Evolutionary conservation across 2,797 vertebrate species (phyloP).

Genomic region (Chelidonichthys spinosus): DNA sequence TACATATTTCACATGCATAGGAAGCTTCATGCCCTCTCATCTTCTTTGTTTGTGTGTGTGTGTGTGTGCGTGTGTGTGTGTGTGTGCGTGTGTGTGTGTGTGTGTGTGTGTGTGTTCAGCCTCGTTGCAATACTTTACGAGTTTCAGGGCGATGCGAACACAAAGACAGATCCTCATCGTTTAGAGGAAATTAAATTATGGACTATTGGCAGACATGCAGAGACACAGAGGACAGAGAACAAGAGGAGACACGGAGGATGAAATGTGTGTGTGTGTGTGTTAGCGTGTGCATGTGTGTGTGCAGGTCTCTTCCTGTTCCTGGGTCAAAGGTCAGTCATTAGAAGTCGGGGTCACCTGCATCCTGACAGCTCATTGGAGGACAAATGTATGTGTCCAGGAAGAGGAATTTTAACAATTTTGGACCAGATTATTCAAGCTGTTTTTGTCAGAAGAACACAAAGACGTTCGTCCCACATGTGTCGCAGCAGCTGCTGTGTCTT

Average conservation of each 20-base stretch:
- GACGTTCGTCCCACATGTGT: neutral
- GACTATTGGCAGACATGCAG: slow-evolving; percentile 45
- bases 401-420: slow-evolving; percentile 52
- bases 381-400: slow-evolving; percentile 37
- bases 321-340: slow-evolving; percentile 45
- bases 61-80: neutral
- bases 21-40: slow-evolving; percentile 35
- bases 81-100: neutral
- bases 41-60: slow-evolving; percentile 18
- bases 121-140: slow-evolving; percentile 36
- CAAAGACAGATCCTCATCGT: slow-evolving; percentile 56
- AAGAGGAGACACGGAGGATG: slow-evolving; percentile 19
- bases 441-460: neutral
- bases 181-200: slow-evolving; percentile 58
- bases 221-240: slow-evolving; percentile 20
- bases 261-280: slow-evolving; percentile 6
- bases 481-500: neutral
- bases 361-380: slow-evolving; percentile 45
- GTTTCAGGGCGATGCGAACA: slow-evolving; percentile 29
- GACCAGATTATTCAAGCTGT: slow-evolving; percentile 20
- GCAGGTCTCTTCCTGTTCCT: slow-evolving; percentile 51
- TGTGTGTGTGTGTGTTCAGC: neutral
- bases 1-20: slow-evolving; percentile 70
- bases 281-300: slow-evolving; percentile 17
- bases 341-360: slow-evolving; percentile 37